These are phyloP conservation scores for Onychomys arenicola DNA, from an alignment of 2,797 vertebrate species.

Conservation along the genomic window DNA sequence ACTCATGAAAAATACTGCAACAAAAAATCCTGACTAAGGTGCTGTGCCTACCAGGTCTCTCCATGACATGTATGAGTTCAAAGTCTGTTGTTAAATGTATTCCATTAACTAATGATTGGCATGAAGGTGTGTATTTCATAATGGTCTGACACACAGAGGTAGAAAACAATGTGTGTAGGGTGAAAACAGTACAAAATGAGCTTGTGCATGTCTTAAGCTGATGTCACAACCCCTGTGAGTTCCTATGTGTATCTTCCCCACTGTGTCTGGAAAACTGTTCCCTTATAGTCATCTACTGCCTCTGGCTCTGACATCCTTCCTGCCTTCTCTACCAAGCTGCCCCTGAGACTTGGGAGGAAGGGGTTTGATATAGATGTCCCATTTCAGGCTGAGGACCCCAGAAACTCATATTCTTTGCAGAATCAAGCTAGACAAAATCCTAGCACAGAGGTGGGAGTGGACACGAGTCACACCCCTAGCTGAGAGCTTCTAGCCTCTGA, in stretches of 20 bases:
- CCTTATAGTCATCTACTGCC: background rate
- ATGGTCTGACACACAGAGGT: background rate
- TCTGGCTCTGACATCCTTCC: background rate
- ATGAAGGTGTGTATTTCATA: background rate
- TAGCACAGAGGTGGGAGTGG: background rate
- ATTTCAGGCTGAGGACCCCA: background rate
- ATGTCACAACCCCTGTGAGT: background rate
- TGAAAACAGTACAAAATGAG: too few species aligned
- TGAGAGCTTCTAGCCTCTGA: background rate
- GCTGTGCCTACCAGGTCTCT: background rate
- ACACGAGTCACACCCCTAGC: background rate
- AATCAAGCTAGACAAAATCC: background rate
- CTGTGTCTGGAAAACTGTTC: background rate
- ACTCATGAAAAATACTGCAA: background rate
- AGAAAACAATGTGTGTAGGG: background rate
- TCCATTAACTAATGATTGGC: background rate
- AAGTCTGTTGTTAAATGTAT: background rate
- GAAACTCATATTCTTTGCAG: background rate
- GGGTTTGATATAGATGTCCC: background rate
- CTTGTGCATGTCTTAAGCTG: background rate
- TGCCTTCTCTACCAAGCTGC: background rate
- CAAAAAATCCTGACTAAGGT: background rate
- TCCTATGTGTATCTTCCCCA: background rate
- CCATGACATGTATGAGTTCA: background rate
- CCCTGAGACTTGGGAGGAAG: background rate